Evolutionary conservation across 1,140 invertebrate genomes (phyloP).

Genomic region (Kradibia gibbosae): DNA sequence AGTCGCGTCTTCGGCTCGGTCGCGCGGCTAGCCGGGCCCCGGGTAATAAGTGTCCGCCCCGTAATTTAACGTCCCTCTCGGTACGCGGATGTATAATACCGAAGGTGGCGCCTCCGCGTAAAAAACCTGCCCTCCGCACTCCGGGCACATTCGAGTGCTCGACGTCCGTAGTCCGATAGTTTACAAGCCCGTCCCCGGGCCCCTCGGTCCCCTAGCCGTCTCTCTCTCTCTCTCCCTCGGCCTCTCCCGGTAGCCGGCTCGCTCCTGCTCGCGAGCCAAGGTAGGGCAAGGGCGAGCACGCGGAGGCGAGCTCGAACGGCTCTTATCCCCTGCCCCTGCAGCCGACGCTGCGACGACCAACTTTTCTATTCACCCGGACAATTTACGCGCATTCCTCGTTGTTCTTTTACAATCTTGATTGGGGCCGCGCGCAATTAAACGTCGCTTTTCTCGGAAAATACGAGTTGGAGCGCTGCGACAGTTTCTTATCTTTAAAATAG

Average conservation of each 20-base stretch:
- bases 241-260: too few relatives aligned
- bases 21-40: background rate
- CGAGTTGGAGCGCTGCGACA: background rate
- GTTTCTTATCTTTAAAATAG: background rate
- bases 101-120: background rate
- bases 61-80: constrained; percentile 35
- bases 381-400: too few relatives aligned
- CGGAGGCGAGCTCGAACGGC: too few relatives aligned
- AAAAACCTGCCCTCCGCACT: background rate
- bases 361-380: too few relatives aligned
- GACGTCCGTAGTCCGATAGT: too few relatives aligned
- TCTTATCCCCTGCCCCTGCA: too few relatives aligned
- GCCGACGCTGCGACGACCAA: background rate
- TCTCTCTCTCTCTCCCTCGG: background rate
- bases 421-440: background rate
- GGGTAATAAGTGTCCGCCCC: constrained; percentile 21
- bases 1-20: too few relatives aligned
- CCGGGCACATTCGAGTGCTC: background rate
- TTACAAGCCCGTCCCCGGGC: background rate
- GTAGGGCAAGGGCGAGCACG: too few relatives aligned
- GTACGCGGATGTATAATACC: background rate
- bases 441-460: background rate
- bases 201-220: background rate
- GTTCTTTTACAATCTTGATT: background rate
- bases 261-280: too few relatives aligned